Base-by-base conservation (phyloP, 1,140 invertebrate genomes). In the Brachionus angularis region DNA sequence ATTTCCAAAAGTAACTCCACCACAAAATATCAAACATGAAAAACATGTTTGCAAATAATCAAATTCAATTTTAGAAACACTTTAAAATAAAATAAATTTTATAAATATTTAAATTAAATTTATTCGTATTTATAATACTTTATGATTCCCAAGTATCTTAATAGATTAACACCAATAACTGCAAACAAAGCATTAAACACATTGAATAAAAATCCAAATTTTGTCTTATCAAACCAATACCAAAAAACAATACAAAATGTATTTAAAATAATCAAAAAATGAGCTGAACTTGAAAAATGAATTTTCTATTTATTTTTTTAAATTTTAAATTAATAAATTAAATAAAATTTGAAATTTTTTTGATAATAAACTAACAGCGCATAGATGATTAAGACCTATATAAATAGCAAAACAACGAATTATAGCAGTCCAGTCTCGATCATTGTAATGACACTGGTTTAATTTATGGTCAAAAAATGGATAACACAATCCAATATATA, bases 41-140 rank as follows among this genome's bases (percentile, higher is more conserved):
- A 67, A 34, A 47, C 62, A 67, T 46, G 62, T 50, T 50, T 67
- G 42, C 14, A 67, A 47, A 50, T 67, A 67, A 46, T 67, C 47
- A n/a, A 47, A 67, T 47, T 50, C 27, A 50, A 67, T 67, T 50
- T 46, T 7, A 21, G 25, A 34, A 18, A 47, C 29, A 67, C 62
- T 67, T 46, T 2, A 39, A 55, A 58, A 58, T 8, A 18, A 55
- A 1, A 34, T n/a, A 55, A 55, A 46, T 23, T 62, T 49, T 64
- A 7, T 12, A 27, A 27, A 52, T 14, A 8, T 31, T 52, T 3
- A n/a, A 27, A 8, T 10, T 31, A 18, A 5, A 8, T 5, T n/a
- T 18, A 3, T 5, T 47, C 14, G 10, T 47, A 21, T 7, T 23
- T 46, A 42, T 42, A 10, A 10, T 67, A 67, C 62, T 67, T 67